Conservation (phyloP, 2,113 vertebrate species). For the Oreotrochilus melanogaster region DNA sequence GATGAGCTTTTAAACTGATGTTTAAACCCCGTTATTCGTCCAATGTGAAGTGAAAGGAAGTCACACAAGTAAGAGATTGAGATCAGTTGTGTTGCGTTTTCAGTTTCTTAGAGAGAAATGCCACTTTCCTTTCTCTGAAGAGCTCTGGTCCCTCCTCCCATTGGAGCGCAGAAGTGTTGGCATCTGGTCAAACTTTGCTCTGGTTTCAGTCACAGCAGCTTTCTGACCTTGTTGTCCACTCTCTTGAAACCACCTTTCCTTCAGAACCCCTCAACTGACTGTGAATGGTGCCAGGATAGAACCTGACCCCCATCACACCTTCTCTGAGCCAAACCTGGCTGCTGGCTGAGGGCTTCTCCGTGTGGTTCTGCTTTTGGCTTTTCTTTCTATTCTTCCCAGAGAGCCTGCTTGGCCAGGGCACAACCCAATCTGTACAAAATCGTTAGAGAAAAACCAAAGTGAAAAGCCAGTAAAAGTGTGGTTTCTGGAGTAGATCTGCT, state of each 20-base stretch:
- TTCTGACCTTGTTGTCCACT: neutral
- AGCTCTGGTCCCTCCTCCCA: fast-evolving
- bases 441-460: neutral
- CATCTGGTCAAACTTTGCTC: neutral
- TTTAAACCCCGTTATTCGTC: neutral
- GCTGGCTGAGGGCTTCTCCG: neutral
- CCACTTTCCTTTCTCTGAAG: neutral
- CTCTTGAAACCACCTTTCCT: slow-evolving; percentile 26
- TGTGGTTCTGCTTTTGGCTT: neutral
- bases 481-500: neutral
- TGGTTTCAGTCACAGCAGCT: neutral
- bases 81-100: neutral
- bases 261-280: neutral
- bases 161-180: neutral
- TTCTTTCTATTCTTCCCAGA: neutral
- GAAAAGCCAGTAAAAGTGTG: neutral
- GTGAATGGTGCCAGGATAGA: neutral
- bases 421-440: neutral
- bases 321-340: neutral
- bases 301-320: neutral
- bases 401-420: neutral
- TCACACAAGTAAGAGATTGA: neutral
- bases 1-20: neutral
- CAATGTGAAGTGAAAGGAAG: neutral
- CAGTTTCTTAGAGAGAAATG: neutral